Conservation (phyloP, 2,888 invertebrate genomes). For the Agelastica alni region DNA sequence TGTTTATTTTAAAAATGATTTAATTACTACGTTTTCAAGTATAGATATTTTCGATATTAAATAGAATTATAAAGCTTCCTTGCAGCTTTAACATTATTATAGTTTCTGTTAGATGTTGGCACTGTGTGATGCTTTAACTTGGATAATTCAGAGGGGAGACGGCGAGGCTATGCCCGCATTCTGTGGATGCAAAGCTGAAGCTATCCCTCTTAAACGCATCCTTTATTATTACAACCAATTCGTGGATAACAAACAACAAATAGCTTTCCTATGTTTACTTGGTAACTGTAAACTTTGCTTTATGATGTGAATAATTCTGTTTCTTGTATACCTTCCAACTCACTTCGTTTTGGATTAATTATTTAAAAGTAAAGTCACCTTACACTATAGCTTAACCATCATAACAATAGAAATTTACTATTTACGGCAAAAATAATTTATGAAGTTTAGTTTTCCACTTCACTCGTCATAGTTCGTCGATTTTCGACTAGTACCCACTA, state of each 20-base stretch:
- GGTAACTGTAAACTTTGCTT: slow-evolving; percentile 43
- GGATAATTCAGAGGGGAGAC: slow-evolving; percentile 2
- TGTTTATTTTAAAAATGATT: too few species aligned
- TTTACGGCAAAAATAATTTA: slow-evolving; percentile 13
- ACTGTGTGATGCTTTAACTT: slow-evolving; percentile 1
- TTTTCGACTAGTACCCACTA: too few species aligned
- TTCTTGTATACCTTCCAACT: slow-evolving; percentile 30
- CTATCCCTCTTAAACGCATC: slow-evolving; percentile 42
- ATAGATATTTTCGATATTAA: too few species aligned
- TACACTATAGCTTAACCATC: slow-evolving; percentile 24
- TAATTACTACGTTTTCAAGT: too few species aligned
- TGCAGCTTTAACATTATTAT: not conserved
- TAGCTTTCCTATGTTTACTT: slow-evolving; percentile 43
- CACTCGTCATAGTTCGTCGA: too few species aligned
- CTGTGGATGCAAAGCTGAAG: slow-evolving; percentile 16
- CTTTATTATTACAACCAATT: slow-evolving; percentile 47
- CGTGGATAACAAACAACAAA: slow-evolving; percentile 43
- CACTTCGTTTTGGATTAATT: slow-evolving; percentile 31
- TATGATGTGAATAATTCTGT: slow-evolving; percentile 34
- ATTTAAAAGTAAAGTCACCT: slow-evolving; percentile 30
- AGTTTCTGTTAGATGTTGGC: slow-evolving; percentile 5
- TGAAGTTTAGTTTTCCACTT: not conserved
- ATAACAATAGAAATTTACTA: slow-evolving; percentile 17
- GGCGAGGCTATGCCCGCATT: not conserved
- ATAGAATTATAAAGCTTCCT: too few species aligned